phyloP scores from a whole-genome alignment of 2,113 vertebrate species.

The Chionomys nivalis region DNA sequence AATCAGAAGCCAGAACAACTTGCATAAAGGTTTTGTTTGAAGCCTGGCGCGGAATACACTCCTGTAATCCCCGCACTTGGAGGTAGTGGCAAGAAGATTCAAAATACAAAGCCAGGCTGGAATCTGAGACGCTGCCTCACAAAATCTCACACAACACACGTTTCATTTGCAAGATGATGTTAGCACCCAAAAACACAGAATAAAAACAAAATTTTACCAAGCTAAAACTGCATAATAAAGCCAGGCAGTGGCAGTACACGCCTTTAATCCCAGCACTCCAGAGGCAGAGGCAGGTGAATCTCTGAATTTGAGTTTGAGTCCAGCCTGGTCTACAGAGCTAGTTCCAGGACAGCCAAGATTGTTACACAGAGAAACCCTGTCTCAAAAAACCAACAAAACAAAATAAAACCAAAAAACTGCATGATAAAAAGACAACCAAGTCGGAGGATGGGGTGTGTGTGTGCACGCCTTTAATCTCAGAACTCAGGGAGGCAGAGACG shows the following conservation, averaged over 20 bases:
- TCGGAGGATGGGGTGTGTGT: no score
- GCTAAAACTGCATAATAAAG: background rate
- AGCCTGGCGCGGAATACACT: background rate
- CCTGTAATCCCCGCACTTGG: background rate
- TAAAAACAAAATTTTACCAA: constrained; percentile 5
- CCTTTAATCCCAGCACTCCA: background rate
- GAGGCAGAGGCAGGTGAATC: background rate
- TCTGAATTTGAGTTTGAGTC: background rate
- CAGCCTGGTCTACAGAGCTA: background rate
- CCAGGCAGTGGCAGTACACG: background rate
- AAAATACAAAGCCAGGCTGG: background rate
- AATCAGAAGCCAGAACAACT: constrained; percentile 12
- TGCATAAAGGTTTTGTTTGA: background rate
- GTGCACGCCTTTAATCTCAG: no score
- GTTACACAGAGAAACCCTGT: background rate
- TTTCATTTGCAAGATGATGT: background rate
- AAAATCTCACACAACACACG: background rate
- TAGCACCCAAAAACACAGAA: background rate
- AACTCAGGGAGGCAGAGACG: no score
- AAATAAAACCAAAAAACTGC: background rate
- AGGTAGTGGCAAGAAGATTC: background rate
- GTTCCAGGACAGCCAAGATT: background rate
- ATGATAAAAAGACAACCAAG: background rate
- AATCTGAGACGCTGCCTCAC: background rate
- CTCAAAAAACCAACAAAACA: background rate